A percentile compares a stretch with the other conserved stretches of the same genome.
phyloP scores from a whole-genome alignment of 2,797 vertebrate species.

The Manis pentadactyla region DNA sequence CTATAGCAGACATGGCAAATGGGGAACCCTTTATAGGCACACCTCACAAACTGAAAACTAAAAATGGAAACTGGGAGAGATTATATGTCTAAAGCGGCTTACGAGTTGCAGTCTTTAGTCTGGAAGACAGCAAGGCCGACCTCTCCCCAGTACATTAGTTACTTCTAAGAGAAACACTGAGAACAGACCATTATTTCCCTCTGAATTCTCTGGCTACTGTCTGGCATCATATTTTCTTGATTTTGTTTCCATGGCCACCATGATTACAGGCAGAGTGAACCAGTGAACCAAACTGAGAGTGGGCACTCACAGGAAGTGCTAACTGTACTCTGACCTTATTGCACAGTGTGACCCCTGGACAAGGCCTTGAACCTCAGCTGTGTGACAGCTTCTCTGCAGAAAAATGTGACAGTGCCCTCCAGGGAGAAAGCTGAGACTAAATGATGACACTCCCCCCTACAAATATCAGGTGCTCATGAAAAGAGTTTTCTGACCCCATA shows the following conservation, averaged over 20 bases:
- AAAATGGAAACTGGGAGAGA: background rate
- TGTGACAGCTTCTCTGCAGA: background rate
- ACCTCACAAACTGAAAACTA: background rate
- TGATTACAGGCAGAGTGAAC: slow-evolving; percentile 55
- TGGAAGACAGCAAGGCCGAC: background rate
- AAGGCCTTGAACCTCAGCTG: slow-evolving; percentile 53
- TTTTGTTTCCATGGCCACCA: slow-evolving; percentile 50
- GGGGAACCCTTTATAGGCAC: background rate
- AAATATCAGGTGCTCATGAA: background rate
- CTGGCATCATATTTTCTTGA: slow-evolving; percentile 23
- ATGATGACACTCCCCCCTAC: background rate
- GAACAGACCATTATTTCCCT: background rate
- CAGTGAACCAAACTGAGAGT: slow-evolving; percentile 59
- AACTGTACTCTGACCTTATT: slow-evolving; percentile 34
- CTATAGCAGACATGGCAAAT: background rate
- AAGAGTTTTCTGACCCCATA: background rate
- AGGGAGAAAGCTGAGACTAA: slow-evolving; percentile 32
- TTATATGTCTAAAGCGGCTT: background rate
- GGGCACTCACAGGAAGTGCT: background rate
- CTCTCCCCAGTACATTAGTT: background rate
- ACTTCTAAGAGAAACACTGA: background rate
- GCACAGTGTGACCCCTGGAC: slow-evolving; percentile 68
- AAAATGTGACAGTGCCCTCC: slow-evolving; percentile 27
- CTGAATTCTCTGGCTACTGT: slow-evolving; percentile 60
- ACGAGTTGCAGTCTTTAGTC: background rate